Conservation (phyloP, 2,888 invertebrate species). For the Philonicus albiceps region DNA sequence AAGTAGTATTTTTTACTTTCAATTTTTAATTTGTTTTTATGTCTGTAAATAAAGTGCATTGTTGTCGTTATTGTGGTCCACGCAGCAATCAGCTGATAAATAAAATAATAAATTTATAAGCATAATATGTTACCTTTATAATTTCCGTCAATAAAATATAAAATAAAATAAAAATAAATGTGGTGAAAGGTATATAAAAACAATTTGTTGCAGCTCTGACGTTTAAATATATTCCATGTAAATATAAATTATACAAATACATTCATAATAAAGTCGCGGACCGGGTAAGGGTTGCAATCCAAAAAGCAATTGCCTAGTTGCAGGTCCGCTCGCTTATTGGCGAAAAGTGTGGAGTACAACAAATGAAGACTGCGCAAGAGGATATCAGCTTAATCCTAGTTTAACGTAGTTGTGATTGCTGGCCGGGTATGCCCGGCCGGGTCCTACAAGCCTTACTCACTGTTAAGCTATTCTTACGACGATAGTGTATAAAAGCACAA, state of each 20-base stretch:
- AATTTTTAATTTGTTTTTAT: too few relatives aligned
- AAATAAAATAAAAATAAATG: neutral
- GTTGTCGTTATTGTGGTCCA: too few relatives aligned
- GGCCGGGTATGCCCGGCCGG: neutral
- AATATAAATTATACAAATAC: constrained; percentile 41
- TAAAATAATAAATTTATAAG: too few relatives aligned
- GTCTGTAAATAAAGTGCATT: too few relatives aligned
- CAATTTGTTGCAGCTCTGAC: neutral
- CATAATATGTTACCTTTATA: too few relatives aligned
- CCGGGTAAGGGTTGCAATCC: neutral
- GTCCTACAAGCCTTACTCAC: neutral
- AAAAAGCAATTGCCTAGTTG: constrained; percentile 7
- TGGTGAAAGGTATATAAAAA: neutral
- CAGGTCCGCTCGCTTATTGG: neutral
- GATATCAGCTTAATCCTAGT: neutral
- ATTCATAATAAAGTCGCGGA: constrained; percentile 5
- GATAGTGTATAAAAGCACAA: constrained; percentile 28
- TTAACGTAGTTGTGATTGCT: neutral
- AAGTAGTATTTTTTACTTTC: too few relatives aligned
- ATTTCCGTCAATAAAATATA: neutral
- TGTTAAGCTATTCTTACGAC: neutral
- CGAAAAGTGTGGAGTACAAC: constrained; percentile 20
- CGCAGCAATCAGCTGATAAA: too few relatives aligned
- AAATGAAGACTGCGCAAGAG: constrained; percentile 1
- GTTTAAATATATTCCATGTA: constrained; percentile 36